Evolutionary conservation across 1,140 invertebrate genomes (phyloP), one percentile per base, ranked within the genome.

Genomic region (Zaprionus ghesquierei): DNA sequence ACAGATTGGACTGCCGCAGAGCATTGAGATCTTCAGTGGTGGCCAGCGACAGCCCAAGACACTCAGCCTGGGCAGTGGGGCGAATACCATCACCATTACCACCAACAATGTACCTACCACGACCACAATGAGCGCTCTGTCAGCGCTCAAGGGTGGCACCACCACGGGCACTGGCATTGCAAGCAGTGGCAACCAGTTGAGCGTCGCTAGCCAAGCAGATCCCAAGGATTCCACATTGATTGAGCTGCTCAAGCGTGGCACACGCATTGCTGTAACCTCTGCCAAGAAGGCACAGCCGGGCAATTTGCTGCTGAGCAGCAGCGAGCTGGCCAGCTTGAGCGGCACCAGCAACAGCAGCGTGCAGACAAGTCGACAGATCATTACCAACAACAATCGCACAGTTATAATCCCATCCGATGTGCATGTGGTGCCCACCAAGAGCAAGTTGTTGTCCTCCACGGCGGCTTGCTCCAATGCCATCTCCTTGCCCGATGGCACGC

Each of bases 231-330:
- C 94, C 1, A 94, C 94, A 1, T 84, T 94, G 9, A 94, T 94
- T 51, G 94, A 94, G 81, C 81, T 95, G 31, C 89, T 95, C 22
- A 95, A 95, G 81, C 93, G 95, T 59, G 94, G 94, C 10, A 95
- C 95, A 12, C 96, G 96, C 92, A 95, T 96, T 82, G 93, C 94
- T 20, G 94, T 95, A n/a, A 95, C 90, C 31, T 92, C 81, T 3
- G 92, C 81, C 4, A 91, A 91, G 70, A 87, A 81, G 51, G 31
- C 74, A 3, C 78, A 90, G 25, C 51, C 71, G 20, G 58, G 74
- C 6, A 73, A 79, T 25, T 22, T 79, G 23, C 54, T 81, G 8
- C 49, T 84, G 38, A 72, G 65, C 60, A 22, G 31, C 38, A 25
- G 69, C 3, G 81, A 81, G 54, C 29, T 89, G 4, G 58, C 82